phyloP scores from a whole-genome alignment of 2,113 vertebrate genomes.

The Lepus europaeus region DNA sequence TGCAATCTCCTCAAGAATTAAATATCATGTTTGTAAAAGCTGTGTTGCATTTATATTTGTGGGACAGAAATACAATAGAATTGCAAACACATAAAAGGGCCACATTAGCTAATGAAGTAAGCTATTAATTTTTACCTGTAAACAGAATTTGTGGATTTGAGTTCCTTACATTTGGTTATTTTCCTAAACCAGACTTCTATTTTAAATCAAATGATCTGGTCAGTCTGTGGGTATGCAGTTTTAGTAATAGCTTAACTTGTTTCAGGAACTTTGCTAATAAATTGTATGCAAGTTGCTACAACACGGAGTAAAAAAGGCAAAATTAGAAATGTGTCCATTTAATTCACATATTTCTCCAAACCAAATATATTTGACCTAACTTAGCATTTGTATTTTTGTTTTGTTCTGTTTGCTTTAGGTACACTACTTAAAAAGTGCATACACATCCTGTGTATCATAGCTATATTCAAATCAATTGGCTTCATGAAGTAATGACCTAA shows the following conservation, averaged over 20 bases:
- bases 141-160: constrained; percentile 16
- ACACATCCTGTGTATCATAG: neutral
- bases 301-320: neutral
- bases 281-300: neutral
- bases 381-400: neutral
- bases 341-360: constrained; percentile 45
- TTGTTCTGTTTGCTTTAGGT: constrained; percentile 4
- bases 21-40: constrained; percentile 79
- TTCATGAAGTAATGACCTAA: constrained; percentile 52
- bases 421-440: neutral
- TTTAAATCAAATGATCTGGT: constrained; percentile 56
- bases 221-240: neutral
- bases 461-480: constrained; percentile 53
- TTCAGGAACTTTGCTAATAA: neutral
- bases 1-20: constrained; percentile 75
- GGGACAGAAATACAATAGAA: constrained; percentile 70
- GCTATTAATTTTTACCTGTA: constrained; percentile 17
- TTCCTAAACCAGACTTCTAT: neutral
- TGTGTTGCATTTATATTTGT: constrained; percentile 77
- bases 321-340: constrained; percentile 26
- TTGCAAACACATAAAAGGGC: neutral
- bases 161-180: constrained; percentile 25
- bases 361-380: neutral
- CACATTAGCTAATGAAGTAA: neutral
- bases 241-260: neutral